These are phyloP conservation scores for Bubalus kerabau DNA, from an alignment of 2,113 vertebrate species.

Conservation along the genomic window DNA sequence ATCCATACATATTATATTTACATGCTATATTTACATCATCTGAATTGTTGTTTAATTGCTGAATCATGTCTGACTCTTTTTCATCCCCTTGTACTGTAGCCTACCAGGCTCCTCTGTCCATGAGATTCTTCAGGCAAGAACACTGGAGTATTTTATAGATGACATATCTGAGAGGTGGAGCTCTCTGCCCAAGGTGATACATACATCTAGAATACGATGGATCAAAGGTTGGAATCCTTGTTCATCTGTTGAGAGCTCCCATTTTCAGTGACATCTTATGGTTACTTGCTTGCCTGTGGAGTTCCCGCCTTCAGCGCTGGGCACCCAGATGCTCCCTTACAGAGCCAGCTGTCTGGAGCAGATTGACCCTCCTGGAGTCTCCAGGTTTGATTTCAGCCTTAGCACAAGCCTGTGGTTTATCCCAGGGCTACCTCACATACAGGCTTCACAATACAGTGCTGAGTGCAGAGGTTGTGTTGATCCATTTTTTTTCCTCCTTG, in stretches of 20 bases:
- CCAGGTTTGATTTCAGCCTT: background rate
- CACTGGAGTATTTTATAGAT: background rate
- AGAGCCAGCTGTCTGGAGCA: background rate
- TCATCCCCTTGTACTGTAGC: background rate
- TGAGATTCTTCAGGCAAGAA: background rate
- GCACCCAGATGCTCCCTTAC: background rate
- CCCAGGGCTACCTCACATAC: background rate
- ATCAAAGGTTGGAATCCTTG: background rate
- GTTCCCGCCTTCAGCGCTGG: background rate
- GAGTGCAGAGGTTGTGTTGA: constrained; percentile 26
- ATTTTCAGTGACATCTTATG: background rate
- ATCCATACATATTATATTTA: no score
- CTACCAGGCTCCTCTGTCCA: background rate
- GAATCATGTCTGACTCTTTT: background rate
- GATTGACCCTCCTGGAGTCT: background rate
- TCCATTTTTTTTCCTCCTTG: constrained; percentile 35
- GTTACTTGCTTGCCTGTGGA: background rate
- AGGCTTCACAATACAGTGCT: background rate
- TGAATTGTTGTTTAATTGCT: background rate
- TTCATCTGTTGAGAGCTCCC: background rate
- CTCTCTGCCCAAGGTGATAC: background rate
- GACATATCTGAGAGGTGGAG: background rate
- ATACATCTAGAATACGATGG: no score
- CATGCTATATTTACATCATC: background rate
- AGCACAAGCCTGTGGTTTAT: background rate